phyloP scores from a whole-genome alignment of 2,797 vertebrate species.

The Cephalopachus bancanus region DNA sequence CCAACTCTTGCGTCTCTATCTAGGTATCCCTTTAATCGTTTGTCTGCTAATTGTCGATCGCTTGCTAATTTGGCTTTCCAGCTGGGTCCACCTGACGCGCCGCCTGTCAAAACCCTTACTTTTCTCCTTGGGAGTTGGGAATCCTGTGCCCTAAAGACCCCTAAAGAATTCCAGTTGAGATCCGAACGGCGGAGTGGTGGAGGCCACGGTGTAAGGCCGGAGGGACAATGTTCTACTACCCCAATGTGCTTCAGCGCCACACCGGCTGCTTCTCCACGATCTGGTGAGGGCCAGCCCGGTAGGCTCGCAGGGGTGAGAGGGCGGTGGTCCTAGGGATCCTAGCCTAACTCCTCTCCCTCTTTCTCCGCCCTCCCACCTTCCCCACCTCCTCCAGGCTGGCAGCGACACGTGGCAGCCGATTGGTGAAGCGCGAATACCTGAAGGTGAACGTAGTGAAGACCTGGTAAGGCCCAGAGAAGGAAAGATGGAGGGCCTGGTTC shows the following conservation, averaged over 20 bases:
- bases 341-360: neutral
- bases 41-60: neutral
- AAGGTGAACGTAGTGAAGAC: conserved; percentile 91
- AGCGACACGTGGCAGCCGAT: conserved; percentile 90
- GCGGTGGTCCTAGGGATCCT: neutral
- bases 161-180: neutral
- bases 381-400: conserved; percentile 89
- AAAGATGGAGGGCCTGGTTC: neutral
- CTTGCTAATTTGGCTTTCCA: neutral
- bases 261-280: conserved; percentile 93
- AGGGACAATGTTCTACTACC: conserved; percentile 93
- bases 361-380: neutral
- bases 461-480: conserved; percentile 88
- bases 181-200: neutral
- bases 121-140: neutral
- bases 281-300: conserved; percentile 88
- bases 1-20: neutral
- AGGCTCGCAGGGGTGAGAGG: fast-evolving
- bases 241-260: conserved; percentile 91
- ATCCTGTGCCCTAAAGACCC: neutral
- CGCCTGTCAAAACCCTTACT: neutral
- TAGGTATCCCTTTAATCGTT: neutral
- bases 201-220: neutral
- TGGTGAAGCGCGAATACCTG: conserved; percentile 92
- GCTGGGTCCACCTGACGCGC: neutral